Evolutionary conservation across 1,140 invertebrate species (phyloP), one percentile per base, ranked within the genome.

Genomic region (Aradophagus sp.): DNA sequence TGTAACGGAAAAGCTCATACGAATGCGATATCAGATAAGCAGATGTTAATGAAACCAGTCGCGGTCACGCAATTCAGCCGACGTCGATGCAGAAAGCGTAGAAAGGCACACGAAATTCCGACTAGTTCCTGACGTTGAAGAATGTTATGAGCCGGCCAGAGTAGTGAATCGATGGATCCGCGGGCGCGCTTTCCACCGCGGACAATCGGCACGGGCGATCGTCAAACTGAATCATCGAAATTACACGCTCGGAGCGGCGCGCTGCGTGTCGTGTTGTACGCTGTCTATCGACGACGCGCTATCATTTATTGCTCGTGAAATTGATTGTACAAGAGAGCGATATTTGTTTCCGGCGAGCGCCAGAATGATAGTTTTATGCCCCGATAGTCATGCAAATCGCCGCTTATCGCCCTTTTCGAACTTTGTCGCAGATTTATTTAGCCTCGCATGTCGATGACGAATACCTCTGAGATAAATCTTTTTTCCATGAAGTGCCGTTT

Each of bases 91-190:
- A 59, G 55, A 59, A 59, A 59, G 55, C 55, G 55, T 59, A 38
- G n/a, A 19, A 59, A 44, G 13, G 31, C 32, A 35, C 15, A 59
- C 52, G 42, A 59, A 59, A 59, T 59, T 47, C 19, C 26, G 52
- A 59, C 34, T 45, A 36, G 53, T 36, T 56, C 38, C 29, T 56
- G 38, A 15, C 17, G 19, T 13, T 4, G 20, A 29, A 38, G 29
- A 35, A 27, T 36, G 31, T 45, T 36, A 27, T n/a, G 13, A n/a
- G n/a, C n/a, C n/a, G n/a, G n/a, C n/a, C n/a, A n/a, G n/a, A n/a
- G n/a, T n/a, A n/a, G n/a, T n/a, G n/a, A n/a, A n/a, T n/a, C n/a
- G n/a, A n/a, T n/a, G n/a, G n/a, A n/a, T n/a, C 20, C 20, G 8
- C 20, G 20, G 8, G 20, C 20, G 20, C 20, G 32, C 50, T 55